These are phyloP conservation scores for Sclerodermus sp. DNA, from an alignment of 2,888 invertebrate species.

Conservation along the genomic window DNA sequence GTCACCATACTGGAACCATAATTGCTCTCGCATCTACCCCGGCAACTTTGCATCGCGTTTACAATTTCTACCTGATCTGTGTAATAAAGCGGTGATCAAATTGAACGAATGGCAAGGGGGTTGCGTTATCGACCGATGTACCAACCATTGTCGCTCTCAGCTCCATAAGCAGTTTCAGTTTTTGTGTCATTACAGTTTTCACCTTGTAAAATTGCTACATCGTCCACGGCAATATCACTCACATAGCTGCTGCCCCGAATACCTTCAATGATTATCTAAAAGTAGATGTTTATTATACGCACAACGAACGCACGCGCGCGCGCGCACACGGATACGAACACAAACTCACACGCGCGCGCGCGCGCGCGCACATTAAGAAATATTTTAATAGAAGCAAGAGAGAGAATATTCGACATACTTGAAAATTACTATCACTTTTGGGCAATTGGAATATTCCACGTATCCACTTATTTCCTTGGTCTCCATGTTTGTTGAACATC, in stretches of 20 bases:
- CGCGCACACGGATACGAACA: no score
- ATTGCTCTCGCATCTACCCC: slow-evolving; percentile 41
- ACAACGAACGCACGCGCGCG: no score
- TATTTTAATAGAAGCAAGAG: no score
- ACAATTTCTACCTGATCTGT: slow-evolving; percentile 50
- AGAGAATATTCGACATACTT: no score
- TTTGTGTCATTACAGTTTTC: slow-evolving; percentile 61
- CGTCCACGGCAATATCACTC: slow-evolving; percentile 82
- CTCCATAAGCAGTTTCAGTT: neutral
- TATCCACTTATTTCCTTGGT: slow-evolving; percentile 73
- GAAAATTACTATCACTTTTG: slow-evolving; percentile 49
- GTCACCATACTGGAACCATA: slow-evolving; percentile 21
- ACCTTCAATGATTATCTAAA: slow-evolving; percentile 77
- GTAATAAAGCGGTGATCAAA: no score
- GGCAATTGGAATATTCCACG: slow-evolving; percentile 59
- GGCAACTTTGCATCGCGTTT: slow-evolving; percentile 47
- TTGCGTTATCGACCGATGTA: no score
- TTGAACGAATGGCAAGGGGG: no score
- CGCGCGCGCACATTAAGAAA: no score
- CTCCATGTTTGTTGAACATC: slow-evolving; percentile 67
- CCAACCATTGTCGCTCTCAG: neutral
- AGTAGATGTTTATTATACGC: no score
- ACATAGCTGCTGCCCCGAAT: slow-evolving; percentile 68
- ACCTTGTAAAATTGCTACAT: slow-evolving; percentile 68
- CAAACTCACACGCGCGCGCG: no score